These are phyloP conservation scores for Norana najaformis DNA, from an alignment of 2,888 invertebrate genomes.

Conservation along the genomic window DNA sequence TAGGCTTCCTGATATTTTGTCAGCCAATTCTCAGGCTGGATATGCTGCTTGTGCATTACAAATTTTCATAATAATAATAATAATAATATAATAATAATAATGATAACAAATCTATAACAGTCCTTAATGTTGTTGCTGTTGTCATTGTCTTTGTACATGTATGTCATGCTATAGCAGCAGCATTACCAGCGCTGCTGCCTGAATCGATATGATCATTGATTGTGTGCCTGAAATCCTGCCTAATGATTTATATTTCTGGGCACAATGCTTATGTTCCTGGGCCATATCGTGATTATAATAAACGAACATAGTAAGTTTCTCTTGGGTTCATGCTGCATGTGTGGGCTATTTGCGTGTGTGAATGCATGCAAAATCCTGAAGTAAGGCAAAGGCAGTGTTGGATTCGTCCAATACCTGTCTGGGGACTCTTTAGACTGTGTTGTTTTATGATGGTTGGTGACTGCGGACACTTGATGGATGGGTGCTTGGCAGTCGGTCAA, in stretches of 20 bases:
- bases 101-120: neutral
- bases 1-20: neutral
- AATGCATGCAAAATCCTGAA: neutral
- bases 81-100: too few relatives aligned
- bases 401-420: neutral
- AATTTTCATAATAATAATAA: too few relatives aligned
- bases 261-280: constrained; percentile 6
- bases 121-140: neutral
- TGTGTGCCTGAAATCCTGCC: constrained; percentile 13
- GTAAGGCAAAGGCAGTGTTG: neutral
- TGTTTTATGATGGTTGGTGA: neutral
- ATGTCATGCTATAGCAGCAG: neutral
- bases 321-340: neutral
- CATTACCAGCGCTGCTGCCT: neutral
- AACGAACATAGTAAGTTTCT: neutral
- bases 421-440: neutral
- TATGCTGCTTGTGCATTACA: too few relatives aligned
- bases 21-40: neutral
- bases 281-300: constrained; percentile 13
- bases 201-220: constrained; percentile 13
- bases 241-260: neutral
- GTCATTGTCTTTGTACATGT: neutral
- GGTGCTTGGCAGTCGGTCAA: neutral
- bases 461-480: neutral
- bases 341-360: neutral